Evolutionary conservation across 1,140 invertebrate species (phyloP), one percentile per base, ranked within the genome.

Genomic region (Scaptomyza hsui): DNA sequence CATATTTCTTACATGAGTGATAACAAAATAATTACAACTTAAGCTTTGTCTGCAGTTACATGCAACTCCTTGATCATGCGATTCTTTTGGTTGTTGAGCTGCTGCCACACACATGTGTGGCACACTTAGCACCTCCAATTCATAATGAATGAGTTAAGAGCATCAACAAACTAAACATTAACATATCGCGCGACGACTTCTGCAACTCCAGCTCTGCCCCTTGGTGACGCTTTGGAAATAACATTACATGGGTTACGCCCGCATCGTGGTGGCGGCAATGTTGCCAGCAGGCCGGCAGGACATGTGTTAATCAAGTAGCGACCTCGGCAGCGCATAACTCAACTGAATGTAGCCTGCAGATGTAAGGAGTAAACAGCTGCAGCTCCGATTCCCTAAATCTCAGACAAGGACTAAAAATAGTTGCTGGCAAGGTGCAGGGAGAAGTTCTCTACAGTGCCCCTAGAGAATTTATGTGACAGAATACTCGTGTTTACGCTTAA

Each of bases 131-230:
- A 85, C 81, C 81, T 85, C 77, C 81, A 86, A 86, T 85, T 86
- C 82, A 86, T 81, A 86, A 86, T 86, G 81, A 86, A 88, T 86
- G 82, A 86, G 81, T 86, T 86, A 86, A 77, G 82, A 86, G 81
- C 81, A 88, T 88, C 82, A 86, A 86, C 81, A 86, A 86, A 88
- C 77, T 56, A 86, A 77, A 48, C 64, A 86, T 63, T 60, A 61
- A 85, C 80, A 86, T 80, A 81, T 86, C 26, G 68, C 18, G 39
- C 42, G 59, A 73, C 42, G 49, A 73, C 81, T 71, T 52, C 81
- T 57, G 68, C 42, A 56, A 48, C 61, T 16, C 18, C 16, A 13
- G 3, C 48, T 39, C 41, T 48, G 56, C 41, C 32, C 24, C 47
- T 29, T 42, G 52, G 13, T 45, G 48, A 57, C 57, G 49, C 44